Percentiles rank a stretch among this genome's conserved stretches.
Conservation (phyloP, 2,113 vertebrate genomes). For the Psilopogon haemacephalus region DNA sequence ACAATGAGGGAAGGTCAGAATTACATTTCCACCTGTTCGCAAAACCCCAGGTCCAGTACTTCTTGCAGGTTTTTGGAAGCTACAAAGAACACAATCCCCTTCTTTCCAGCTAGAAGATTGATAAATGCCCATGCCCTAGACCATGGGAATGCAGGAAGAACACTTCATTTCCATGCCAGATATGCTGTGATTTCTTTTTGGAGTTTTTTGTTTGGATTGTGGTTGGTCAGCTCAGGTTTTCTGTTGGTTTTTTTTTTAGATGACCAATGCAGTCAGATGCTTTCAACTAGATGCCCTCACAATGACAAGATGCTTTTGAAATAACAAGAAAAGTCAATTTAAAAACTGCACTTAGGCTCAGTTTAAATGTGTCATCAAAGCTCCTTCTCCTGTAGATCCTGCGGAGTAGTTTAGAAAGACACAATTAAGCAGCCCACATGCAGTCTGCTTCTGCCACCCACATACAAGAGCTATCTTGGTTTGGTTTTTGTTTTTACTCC, state of each 20-base stretch:
- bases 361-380: background rate
- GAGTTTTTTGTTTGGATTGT: no score
- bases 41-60: background rate
- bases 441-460: background rate
- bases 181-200: background rate
- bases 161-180: background rate
- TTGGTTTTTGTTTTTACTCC: background rate
- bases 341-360: background rate
- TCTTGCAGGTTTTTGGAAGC: conserved; percentile 21
- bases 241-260: background rate
- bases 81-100: background rate
- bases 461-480: rapidly evolving
- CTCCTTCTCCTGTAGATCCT: background rate
- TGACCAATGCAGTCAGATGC: background rate
- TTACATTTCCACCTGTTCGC: background rate
- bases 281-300: background rate
- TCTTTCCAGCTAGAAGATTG: background rate
- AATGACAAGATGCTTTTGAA: background rate
- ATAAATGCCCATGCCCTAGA: background rate
- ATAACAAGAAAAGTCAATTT: background rate
- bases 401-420: background rate
- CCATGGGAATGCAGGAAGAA: background rate
- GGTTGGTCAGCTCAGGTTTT: no score
- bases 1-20: background rate
- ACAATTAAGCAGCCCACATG: background rate